Evolutionary conservation across 53 echinoderm and acorn worm genomes (phyloP).

Genomic region (Mesocentrotus franciscanus): DNA sequence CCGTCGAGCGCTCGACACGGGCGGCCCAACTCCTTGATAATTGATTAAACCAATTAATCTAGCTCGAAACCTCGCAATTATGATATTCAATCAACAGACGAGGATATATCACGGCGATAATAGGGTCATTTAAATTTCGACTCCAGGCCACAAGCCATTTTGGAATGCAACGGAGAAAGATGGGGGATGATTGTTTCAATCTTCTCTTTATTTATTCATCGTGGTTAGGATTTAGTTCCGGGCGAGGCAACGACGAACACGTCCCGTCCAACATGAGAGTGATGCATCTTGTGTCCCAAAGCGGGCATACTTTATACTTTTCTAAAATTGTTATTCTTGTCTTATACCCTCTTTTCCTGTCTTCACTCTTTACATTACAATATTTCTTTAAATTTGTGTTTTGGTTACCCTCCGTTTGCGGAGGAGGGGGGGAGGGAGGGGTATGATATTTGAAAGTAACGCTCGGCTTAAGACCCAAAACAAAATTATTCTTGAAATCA

Average conservation of each 20-base stretch:
- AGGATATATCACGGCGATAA: constrained; percentile 57
- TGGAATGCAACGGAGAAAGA: constrained; percentile 4
- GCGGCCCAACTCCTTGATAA: constrained; percentile 26
- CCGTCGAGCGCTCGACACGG: not conserved
- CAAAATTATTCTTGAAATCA: not conserved
- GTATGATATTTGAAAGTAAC: not conserved
- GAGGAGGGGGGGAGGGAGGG: not conserved
- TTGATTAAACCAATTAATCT: constrained; percentile 70
- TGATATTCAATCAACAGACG: constrained; percentile 61
- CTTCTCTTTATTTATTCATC: constrained; percentile 37
- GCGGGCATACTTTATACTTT: constrained; percentile 26
- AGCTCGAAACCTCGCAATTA: constrained; percentile 37
- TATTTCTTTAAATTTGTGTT: not conserved
- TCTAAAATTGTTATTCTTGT: not conserved
- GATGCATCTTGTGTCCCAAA: constrained; percentile 31
- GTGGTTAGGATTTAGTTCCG: constrained; percentile 49
- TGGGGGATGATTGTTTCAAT: constrained; percentile 4
- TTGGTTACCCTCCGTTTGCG: not conserved
- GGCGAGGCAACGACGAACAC: not conserved
- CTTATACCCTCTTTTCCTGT: not conserved
- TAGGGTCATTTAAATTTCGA: constrained; percentile 61
- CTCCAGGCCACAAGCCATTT: constrained; percentile 56
- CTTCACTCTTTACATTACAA: not conserved
- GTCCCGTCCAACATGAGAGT: not conserved
- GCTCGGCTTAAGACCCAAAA: not conserved